Conservation (phyloP, 2,888 invertebrate species). For the Epirrita christyi region DNA sequence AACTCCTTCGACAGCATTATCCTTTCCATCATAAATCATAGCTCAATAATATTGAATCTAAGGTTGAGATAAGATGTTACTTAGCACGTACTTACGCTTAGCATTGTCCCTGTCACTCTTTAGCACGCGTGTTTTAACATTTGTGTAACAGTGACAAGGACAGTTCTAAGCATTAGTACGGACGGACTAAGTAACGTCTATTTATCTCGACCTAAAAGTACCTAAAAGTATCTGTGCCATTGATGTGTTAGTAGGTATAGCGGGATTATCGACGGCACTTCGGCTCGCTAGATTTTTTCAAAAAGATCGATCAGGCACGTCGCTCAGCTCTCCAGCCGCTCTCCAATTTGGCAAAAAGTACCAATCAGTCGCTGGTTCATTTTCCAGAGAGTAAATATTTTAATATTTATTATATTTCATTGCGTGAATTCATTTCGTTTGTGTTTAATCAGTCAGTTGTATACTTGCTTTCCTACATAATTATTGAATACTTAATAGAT, state of each 20-base stretch:
- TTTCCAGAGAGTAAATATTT: slow-evolving; percentile 1
- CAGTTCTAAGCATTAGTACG: no score
- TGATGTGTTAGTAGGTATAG: background rate
- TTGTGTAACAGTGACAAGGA: no score
- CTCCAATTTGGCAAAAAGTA: slow-evolving; percentile 17
- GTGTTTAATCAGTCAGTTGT: background rate
- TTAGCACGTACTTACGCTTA: no score
- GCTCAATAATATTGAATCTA: slow-evolving; percentile 12
- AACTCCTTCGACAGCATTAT: background rate
- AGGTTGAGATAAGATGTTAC: no score
- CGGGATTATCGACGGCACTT: slow-evolving; percentile 9
- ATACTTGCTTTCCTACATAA: no score
- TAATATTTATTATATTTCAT: background rate
- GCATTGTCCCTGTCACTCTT: no score
- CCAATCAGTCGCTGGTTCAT: slow-evolving; percentile 13
- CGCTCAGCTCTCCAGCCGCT: slow-evolving; percentile 10
- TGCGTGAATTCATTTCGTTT: background rate
- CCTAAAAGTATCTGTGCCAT: background rate
- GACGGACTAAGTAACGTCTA: no score
- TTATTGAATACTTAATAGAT: no score
- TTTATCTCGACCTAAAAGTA: no score
- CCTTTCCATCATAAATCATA: slow-evolving; percentile 6
- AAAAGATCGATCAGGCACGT: slow-evolving; percentile 18
- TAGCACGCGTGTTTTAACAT: no score
- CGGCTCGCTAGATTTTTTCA: slow-evolving; percentile 10